Conservation (phyloP, 2,113 vertebrate species). For the Eolophus roseicapilla region DNA sequence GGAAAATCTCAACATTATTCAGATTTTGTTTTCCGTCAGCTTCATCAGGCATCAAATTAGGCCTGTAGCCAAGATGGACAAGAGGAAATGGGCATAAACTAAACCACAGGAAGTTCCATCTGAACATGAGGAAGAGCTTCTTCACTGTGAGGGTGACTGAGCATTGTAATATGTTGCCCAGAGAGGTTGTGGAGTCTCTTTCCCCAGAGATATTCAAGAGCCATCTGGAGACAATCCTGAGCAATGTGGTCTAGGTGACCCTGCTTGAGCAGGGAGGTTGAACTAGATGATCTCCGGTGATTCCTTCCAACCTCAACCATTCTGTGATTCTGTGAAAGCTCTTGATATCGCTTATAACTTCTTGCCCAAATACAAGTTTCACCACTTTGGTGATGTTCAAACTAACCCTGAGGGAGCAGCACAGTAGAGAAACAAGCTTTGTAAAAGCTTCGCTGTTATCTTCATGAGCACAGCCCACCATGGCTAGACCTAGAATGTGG, state of each 20-base stretch:
- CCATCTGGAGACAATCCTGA: neutral
- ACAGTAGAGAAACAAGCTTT: neutral
- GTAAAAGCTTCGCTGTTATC: neutral
- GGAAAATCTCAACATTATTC: neutral
- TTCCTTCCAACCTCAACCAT: neutral
- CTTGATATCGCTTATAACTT: neutral
- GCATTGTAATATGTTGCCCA: neutral
- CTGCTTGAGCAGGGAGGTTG: neutral
- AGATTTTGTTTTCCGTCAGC: neutral
- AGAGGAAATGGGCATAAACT: neutral
- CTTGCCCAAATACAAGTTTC: neutral
- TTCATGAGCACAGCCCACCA: neutral
- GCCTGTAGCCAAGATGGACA: neutral
- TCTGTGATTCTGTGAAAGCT: neutral
- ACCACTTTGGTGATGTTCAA: neutral
- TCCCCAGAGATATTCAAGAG: neutral
- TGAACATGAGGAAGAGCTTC: neutral
- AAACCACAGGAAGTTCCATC: neutral
- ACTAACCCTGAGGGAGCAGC: neutral
- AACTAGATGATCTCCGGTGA: neutral
- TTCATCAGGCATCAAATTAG: neutral
- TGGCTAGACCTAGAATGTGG: neutral
- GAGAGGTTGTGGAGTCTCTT: neutral
- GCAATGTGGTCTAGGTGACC: neutral
- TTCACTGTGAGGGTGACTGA: neutral